Percentiles rank a stretch among this genome's conserved stretches.
Evolutionary conservation across 2,113 vertebrate genomes (phyloP).

Genomic region (Heterocephalus glaber): DNA sequence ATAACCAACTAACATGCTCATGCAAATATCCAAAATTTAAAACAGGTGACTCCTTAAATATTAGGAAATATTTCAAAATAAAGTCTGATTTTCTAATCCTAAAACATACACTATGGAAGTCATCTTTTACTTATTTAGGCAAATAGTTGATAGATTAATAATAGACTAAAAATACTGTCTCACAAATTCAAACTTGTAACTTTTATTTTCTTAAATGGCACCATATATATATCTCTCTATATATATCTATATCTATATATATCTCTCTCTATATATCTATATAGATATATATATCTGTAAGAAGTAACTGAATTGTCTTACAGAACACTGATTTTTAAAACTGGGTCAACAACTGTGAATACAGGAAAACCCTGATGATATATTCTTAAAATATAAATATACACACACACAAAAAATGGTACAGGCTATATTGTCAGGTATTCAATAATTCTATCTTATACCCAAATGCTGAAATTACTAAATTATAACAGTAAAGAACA

Average conservation of each 20-base stretch:
- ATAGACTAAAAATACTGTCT: not conserved
- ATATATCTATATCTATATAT: no score
- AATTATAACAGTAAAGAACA: not conserved
- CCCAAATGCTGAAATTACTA: not conserved
- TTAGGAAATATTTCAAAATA: slow-evolving; percentile 4
- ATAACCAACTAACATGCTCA: not conserved
- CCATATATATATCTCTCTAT: no score
- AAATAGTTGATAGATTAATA: not conserved
- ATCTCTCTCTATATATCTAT: no score
- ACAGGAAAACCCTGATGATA: not conserved
- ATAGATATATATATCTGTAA: no score
- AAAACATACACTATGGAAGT: not conserved
- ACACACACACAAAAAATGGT: not conserved
- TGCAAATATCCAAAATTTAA: slow-evolving; percentile 17
- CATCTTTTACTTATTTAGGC: not conserved
- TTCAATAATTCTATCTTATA: slow-evolving; percentile 18
- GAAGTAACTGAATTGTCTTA: not conserved
- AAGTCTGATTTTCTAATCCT: not conserved
- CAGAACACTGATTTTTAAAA: slow-evolving; percentile 9
- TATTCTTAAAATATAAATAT: not conserved
- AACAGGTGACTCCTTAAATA: not conserved
- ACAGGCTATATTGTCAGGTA: not conserved
- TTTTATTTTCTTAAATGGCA: slow-evolving; percentile 44
- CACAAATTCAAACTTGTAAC: not conserved
- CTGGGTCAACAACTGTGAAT: not conserved